Evolutionary conservation across 2,113 vertebrate genomes (phyloP).

Genomic region (Platichthys stellatus): DNA sequence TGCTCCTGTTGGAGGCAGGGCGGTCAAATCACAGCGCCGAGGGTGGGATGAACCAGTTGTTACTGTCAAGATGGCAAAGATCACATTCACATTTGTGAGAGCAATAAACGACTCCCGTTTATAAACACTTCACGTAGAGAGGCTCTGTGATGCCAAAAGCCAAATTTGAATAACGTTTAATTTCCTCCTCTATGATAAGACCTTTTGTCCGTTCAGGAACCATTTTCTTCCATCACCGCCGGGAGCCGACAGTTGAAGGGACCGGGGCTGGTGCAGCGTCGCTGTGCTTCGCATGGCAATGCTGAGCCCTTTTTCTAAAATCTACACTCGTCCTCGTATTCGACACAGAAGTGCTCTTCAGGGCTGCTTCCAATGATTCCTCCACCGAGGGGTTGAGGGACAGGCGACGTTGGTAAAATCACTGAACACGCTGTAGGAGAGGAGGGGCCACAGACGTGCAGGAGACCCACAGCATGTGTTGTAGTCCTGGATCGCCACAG

Average conservation of each 20-base stretch:
- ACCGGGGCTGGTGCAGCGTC: constrained; percentile 26
- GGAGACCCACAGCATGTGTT: constrained; percentile 29
- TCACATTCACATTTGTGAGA: constrained; percentile 20
- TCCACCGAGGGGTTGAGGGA: constrained; percentile 42
- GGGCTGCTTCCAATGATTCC: constrained; percentile 49
- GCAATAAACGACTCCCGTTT: constrained; percentile 41
- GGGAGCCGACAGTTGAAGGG: constrained; percentile 55
- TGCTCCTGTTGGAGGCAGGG: constrained; percentile 6
- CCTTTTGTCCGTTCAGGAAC: constrained; percentile 65
- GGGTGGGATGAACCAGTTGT: constrained; percentile 27
- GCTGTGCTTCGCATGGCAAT: constrained; percentile 66
- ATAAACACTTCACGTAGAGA: constrained; percentile 63
- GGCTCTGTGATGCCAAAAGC: constrained; percentile 35
- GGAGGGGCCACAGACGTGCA: constrained; percentile 36
- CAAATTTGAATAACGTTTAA: constrained; percentile 69
- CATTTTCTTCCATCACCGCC: constrained; percentile 56
- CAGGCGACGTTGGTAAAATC: constrained; percentile 34
- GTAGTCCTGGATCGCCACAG: constrained; percentile 20
- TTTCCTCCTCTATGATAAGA: constrained; percentile 72
- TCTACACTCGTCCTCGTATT: constrained; percentile 10
- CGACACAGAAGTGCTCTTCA: constrained; percentile 54
- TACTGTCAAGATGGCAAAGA: constrained; percentile 44
- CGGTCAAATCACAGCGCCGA: constrained; percentile 27
- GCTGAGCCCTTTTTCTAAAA: constrained; percentile 31
- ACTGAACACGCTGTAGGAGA: constrained; percentile 19